phyloP scores from a whole-genome alignment of 2,888 invertebrate species.

The Caenorhabditis zanzibari region DNA sequence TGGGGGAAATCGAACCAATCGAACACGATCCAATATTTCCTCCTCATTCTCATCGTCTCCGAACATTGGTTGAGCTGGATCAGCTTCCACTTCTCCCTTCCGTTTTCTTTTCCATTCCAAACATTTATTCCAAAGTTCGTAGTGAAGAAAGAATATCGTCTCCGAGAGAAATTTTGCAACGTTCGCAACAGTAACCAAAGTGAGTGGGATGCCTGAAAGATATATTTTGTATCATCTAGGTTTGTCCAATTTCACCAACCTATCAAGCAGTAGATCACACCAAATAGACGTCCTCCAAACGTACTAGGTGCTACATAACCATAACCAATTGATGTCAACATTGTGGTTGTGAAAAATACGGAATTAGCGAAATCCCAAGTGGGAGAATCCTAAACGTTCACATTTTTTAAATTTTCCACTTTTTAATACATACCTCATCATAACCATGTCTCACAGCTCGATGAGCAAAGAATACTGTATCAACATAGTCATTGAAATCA shows the following conservation, averaged over 20 bases:
- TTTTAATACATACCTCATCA: slow-evolving; percentile 70
- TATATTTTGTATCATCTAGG: background rate
- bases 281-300: slow-evolving; percentile 89
- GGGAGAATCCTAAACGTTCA: slow-evolving; percentile 70
- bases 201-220: slow-evolving; percentile 73
- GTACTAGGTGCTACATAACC: slow-evolving; percentile 82
- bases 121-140: slow-evolving; percentile 80
- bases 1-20: slow-evolving; percentile 81
- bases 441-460: slow-evolving; percentile 80
- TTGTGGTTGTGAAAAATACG: slow-evolving; percentile 77
- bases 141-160: slow-evolving; percentile 80
- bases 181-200: slow-evolving; percentile 81
- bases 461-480: slow-evolving; percentile 80
- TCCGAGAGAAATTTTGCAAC: slow-evolving; percentile 82
- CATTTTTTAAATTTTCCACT: background rate
- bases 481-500: slow-evolving; percentile 78
- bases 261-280: slow-evolving; percentile 91
- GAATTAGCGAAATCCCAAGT: slow-evolving; percentile 76
- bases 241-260: slow-evolving; percentile 70
- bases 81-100: slow-evolving; percentile 63
- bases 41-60: slow-evolving; percentile 82
- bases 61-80: slow-evolving; percentile 74
- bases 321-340: slow-evolving; percentile 79
- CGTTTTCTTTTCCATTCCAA: slow-evolving; percentile 76
- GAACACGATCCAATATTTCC: slow-evolving; percentile 80